A percentile compares a stretch with the other conserved stretches of the same genome.
Evolutionary conservation across 2,113 vertebrate species (phyloP).

Genomic region (Xiphophorus hellerii): DNA sequence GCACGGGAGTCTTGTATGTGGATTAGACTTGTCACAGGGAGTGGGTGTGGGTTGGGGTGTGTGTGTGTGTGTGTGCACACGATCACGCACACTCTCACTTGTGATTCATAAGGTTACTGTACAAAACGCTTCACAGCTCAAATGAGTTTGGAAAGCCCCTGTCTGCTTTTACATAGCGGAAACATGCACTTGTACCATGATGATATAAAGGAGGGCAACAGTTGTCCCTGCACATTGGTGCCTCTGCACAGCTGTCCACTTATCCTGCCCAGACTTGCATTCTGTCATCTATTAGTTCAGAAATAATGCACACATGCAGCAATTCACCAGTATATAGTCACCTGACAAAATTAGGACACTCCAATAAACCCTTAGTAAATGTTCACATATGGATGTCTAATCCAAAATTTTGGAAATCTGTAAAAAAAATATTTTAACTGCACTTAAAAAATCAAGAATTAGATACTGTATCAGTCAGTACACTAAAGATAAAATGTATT

Average conservation of each 20-base stretch:
- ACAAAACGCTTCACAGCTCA: conserved; percentile 60
- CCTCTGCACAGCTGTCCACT: conserved; percentile 18
- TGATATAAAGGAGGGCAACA: conserved; percentile 12
- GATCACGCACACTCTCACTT: conserved; percentile 52
- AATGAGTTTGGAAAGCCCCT: conserved; percentile 73
- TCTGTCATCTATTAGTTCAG: neutral
- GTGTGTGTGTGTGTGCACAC: conserved; percentile 24
- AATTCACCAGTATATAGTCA: neutral
- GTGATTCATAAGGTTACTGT: conserved; percentile 75
- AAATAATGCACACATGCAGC: neutral
- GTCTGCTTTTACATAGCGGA: conserved; percentile 64
- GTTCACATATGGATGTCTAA: neutral
- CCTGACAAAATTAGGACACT: neutral
- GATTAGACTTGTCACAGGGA: conserved; percentile 45
- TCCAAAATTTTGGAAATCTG: neutral
- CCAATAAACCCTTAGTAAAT: neutral
- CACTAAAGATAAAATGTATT: no score
- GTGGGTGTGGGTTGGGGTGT: conserved; percentile 47
- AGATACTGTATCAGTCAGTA: no score
- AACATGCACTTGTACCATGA: conserved; percentile 34
- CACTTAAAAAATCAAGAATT: no score
- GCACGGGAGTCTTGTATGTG: conserved; percentile 36
- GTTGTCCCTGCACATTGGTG: conserved; percentile 7
- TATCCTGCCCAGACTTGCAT: neutral
- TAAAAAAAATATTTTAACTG: neutral